Conservation (phyloP, 2,888 invertebrate species). For the Napeogenes sylphis region DNA sequence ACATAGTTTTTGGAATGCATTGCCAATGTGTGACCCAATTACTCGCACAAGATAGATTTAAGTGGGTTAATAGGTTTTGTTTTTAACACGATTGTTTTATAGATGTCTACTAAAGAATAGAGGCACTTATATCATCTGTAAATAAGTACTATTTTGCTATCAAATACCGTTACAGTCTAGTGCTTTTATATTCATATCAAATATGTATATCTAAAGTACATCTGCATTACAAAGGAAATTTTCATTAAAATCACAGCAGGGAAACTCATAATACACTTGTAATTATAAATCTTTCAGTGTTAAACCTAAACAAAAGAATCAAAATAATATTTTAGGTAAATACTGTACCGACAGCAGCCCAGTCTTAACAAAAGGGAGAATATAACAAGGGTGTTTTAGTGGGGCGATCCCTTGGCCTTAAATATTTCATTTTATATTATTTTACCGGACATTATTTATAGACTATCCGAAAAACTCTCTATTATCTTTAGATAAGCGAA, state of each 20-base stretch:
- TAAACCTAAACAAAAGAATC: slow-evolving; percentile 19
- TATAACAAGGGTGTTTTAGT: slow-evolving; percentile 26
- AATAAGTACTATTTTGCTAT: too few relatives aligned
- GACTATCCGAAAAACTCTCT: slow-evolving; percentile 22
- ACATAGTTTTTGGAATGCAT: slow-evolving; percentile 23
- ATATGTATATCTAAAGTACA: slow-evolving; percentile 4
- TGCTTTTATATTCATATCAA: neutral
- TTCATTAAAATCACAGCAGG: neutral
- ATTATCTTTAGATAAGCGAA: slow-evolving; percentile 6
- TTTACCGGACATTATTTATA: slow-evolving; percentile 29
- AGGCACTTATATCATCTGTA: too few relatives aligned
- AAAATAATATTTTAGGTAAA: slow-evolving; percentile 29
- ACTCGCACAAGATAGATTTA: slow-evolving; percentile 16
- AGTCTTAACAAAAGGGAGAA: slow-evolving; percentile 23
- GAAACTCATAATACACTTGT: neutral
- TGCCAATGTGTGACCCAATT: slow-evolving; percentile 26
- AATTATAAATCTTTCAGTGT: slow-evolving; percentile 10
- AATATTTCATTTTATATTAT: slow-evolving; percentile 34
- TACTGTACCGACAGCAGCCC: slow-evolving; percentile 16
- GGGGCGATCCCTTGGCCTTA: slow-evolving; percentile 25
- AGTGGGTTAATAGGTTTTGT: slow-evolving; percentile 7
- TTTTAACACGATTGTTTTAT: neutral
- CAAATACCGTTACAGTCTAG: too few relatives aligned
- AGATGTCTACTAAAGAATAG: too few relatives aligned
- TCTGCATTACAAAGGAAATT: slow-evolving; percentile 1